A percentile compares a stretch with the other conserved stretches of the same genome.
Conservation (phyloP, 2,113 vertebrate genomes). For the human region DNA sequence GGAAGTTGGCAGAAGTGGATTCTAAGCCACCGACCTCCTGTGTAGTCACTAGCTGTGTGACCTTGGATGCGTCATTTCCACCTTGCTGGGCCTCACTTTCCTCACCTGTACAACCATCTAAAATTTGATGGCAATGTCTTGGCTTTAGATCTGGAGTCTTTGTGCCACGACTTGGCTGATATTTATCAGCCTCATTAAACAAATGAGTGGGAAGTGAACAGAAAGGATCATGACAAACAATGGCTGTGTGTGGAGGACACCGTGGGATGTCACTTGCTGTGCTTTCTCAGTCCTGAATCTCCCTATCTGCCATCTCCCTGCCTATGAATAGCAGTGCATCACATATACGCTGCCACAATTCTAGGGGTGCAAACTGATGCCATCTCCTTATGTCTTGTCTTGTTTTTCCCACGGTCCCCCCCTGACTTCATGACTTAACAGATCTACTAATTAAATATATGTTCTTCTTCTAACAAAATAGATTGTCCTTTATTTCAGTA, state of each 20-base stretch:
- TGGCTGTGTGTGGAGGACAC: not conserved
- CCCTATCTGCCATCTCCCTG: not conserved
- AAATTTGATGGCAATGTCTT: not conserved
- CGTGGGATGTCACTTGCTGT: not conserved
- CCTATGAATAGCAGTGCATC: rapidly evolving
- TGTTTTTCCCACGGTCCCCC: rapidly evolving
- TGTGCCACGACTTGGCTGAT: not conserved
- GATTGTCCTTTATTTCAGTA: too few relatives aligned
- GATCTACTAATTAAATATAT: too few relatives aligned
- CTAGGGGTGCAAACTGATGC: rapidly evolving
- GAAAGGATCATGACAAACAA: not conserved
- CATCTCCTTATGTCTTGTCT: rapidly evolving
- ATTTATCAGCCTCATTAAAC: not conserved
- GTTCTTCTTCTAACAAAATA: too few relatives aligned
- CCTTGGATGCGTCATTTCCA: not conserved
- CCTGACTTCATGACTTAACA: too few relatives aligned
- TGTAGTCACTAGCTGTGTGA: not conserved
- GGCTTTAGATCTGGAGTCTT: not conserved
- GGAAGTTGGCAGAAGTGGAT: not conserved
- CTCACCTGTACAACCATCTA: not conserved
- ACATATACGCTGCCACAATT: rapidly evolving
- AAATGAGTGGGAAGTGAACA: not conserved
- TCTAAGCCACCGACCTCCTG: not conserved
- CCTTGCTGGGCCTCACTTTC: not conserved
- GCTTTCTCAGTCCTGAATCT: not conserved